These are phyloP conservation scores for Cotesia congregata DNA, from an alignment of 2,888 invertebrate genomes.

Conservation along the genomic window DNA sequence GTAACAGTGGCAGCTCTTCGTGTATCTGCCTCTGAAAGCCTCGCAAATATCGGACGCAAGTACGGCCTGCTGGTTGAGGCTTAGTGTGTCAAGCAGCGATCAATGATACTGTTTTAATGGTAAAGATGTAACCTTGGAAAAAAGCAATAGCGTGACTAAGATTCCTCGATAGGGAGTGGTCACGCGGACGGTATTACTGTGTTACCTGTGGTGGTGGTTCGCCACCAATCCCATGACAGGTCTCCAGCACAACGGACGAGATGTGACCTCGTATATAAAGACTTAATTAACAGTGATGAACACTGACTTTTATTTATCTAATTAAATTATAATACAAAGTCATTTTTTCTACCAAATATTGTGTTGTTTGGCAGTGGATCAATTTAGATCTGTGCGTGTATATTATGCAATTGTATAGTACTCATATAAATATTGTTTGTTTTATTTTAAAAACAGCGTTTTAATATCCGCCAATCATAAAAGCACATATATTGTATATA, in stretches of 20 bases:
- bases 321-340: not conserved
- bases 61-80: slow-evolving; percentile 73
- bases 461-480: not conserved
- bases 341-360: not conserved
- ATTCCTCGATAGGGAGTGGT: not conserved
- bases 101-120: slow-evolving; percentile 28
- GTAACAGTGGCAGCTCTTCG: slow-evolving; percentile 75
- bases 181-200: not conserved
- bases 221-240: not conserved
- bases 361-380: too few relatives aligned
- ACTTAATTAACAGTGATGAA: not conserved
- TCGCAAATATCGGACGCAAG: slow-evolving; percentile 73
- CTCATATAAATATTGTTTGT: too few relatives aligned
- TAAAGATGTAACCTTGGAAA: slow-evolving; percentile 7
- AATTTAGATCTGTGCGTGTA: too few relatives aligned
- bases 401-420: too few relatives aligned
- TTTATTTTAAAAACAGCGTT: not conserved
- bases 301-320: not conserved
- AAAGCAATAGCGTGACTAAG: slow-evolving; percentile 17
- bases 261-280: not conserved
- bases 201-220: not conserved
- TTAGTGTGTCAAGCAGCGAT: slow-evolving; percentile 47
- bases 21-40: slow-evolving; percentile 73
- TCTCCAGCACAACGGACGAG: not conserved
- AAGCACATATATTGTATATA: not conserved